Evolutionary conservation across 1,140 invertebrate species (phyloP), one percentile per base, ranked within the genome.

Genomic region (Centruroides sculpturatus): DNA sequence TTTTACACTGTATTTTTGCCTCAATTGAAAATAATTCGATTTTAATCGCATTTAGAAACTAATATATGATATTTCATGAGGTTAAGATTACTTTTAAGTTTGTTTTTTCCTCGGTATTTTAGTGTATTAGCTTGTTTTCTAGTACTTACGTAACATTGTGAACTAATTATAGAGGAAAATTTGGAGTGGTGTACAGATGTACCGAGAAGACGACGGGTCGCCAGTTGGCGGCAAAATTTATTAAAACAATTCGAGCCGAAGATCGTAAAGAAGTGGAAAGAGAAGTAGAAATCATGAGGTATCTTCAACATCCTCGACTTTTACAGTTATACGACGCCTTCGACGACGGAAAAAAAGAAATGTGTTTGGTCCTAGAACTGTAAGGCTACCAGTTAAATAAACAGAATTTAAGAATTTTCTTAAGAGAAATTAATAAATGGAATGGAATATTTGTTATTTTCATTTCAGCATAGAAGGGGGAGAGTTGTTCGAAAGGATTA

Each of bases 311-410:
- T 80, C 91, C 92, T 6, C 75, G 92, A 65, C 81, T 98, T 9
- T 89, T 98, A 67, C 93, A 98, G 73, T 80, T 98, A 1, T 98
- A 96, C 73, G 94, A 97, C 71, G 92, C 92, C 4, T 96, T 91
- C 71, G 92, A 97, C 71, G 75, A 76, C 65, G 85, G 85, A 70
- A 84, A 83, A 63, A 90, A 91, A 75, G 84, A 87, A 66, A 93
- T 98, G 82, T 92, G 89, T 74, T 86, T 98, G 60, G 84, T 98
- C 57, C 79, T 95, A 59, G 95, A 98, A 83, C 77, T 97, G 95
- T 98, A 81, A 88, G 91, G 41, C 0, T 41, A 41, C 8, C 1
- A 41, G 41, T 41, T 41, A 41, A 41, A 23, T 23, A 23, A 23
- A 23, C 0, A 23, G 23, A 23, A 23, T 23, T 23, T 23, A 23